Percentiles rank a stretch among this genome's conserved stretches.
These are phyloP conservation scores for Pomacea maculata DNA, from an alignment of 1,140 invertebrate genomes.

Conservation along the genomic window DNA sequence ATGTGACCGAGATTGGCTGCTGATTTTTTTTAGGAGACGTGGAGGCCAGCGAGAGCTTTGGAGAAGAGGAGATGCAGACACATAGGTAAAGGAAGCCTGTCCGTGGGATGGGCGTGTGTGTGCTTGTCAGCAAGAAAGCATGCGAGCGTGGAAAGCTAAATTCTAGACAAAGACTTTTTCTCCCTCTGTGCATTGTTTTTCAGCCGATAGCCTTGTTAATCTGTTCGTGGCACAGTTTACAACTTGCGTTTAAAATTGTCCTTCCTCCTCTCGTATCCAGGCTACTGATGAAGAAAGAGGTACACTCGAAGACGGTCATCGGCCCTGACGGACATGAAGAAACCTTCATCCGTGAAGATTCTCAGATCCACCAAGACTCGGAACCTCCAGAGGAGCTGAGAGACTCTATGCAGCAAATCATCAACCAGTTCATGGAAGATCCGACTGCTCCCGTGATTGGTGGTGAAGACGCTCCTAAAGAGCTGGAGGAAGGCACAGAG, in stretches of 20 bases:
- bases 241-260: neutral
- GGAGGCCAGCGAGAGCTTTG: constrained; percentile 6
- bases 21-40: constrained; percentile 14
- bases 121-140: too few species aligned
- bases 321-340: constrained; percentile 56
- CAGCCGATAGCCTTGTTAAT: too few species aligned
- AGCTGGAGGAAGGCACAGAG: constrained; percentile 8
- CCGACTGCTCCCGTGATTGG: constrained; percentile 12
- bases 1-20: neutral
- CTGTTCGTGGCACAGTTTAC: neutral
- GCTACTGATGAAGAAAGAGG: constrained; percentile 61
- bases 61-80: constrained; percentile 25
- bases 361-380: constrained; percentile 57
- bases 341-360: constrained; percentile 56
- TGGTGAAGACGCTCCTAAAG: constrained; percentile 2
- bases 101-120: too few species aligned
- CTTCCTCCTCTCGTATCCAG: constrained; percentile 29
- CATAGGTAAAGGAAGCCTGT: constrained; percentile 24
- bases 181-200: too few species aligned
- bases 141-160: too few species aligned
- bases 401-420: constrained; percentile 60
- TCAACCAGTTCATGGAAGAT: constrained; percentile 61
- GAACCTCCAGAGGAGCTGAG: constrained; percentile 61
- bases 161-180: too few species aligned
- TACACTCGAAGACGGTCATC: constrained; percentile 59